These are phyloP conservation scores for Caenorhabditis doughertyi DNA, from an alignment of 2,888 invertebrate genomes.

Conservation along the genomic window DNA sequence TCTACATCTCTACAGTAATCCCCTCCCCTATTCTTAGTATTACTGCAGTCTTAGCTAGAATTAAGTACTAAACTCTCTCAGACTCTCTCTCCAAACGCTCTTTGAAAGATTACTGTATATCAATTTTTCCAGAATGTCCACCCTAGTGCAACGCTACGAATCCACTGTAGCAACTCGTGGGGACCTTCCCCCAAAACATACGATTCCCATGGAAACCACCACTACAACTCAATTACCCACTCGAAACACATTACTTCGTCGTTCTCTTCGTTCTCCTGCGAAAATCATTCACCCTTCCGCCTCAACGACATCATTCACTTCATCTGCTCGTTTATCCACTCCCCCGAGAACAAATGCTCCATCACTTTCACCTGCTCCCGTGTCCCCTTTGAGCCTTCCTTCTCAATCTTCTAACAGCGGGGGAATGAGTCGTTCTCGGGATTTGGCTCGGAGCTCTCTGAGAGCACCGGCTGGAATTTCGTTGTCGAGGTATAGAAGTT, in stretches of 20 bases:
- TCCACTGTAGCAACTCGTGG: constrained; percentile 54
- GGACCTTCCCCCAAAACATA: constrained; percentile 57
- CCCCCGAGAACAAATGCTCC: constrained; percentile 31
- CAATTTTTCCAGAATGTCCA: constrained; percentile 53
- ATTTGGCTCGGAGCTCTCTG: constrained; percentile 21
- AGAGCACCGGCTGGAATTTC: constrained; percentile 42
- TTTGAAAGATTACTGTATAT: too few species aligned
- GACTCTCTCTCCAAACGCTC: too few species aligned
- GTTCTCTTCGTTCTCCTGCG: constrained; percentile 56
- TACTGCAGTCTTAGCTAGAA: too few species aligned
- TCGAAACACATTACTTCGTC: constrained; percentile 43
- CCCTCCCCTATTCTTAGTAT: too few species aligned
- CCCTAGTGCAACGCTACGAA: constrained; percentile 52
- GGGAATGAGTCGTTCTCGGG: background rate
- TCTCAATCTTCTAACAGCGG: background rate
- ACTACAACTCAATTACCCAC: constrained; percentile 9
- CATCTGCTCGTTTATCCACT: constrained; percentile 54
- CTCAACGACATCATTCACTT: constrained; percentile 33
- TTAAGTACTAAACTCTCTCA: too few species aligned
- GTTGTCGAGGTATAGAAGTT: constrained; percentile 46
- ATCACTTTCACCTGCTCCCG: background rate
- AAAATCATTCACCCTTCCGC: constrained; percentile 53
- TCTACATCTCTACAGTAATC: too few species aligned
- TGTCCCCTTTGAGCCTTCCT: constrained; percentile 5
- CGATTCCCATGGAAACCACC: constrained; percentile 32